phyloP scores from a whole-genome alignment of 2,888 invertebrate genomes.

The Salticus scenicus region DNA sequence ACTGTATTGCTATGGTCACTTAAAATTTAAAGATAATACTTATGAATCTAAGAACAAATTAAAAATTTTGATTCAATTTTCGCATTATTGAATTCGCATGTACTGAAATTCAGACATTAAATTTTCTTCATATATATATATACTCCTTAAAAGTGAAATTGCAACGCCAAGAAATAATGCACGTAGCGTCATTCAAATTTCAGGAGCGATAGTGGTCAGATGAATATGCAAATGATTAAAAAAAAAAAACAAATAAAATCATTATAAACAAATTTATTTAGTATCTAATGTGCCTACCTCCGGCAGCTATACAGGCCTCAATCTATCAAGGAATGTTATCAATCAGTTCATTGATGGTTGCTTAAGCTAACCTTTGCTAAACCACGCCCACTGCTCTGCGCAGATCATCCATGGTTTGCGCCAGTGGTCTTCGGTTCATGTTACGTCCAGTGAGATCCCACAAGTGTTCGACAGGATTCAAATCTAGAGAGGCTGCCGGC shows the following conservation, averaged over 20 bases:
- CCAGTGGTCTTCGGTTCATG: background rate
- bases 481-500: background rate
- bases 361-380: background rate
- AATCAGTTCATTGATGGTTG: background rate
- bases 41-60: no score
- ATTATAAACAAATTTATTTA: background rate
- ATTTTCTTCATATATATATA: background rate
- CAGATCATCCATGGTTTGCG: background rate
- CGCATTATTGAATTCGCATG: no score
- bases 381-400: background rate
- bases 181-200: background rate
- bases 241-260: background rate
- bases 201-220: background rate
- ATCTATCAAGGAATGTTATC: background rate
- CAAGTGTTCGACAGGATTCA: background rate
- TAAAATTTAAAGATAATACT: no score
- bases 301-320: background rate
- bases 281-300: background rate
- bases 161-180: conserved; percentile 3
- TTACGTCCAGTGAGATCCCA: background rate
- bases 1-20: no score
- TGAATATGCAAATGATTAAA: background rate
- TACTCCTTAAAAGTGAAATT: conserved; percentile 1
- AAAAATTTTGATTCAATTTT: no score
- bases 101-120: no score